Base-by-base conservation (phyloP, 2,113 vertebrate species). In the Chinchilla lanigera region DNA sequence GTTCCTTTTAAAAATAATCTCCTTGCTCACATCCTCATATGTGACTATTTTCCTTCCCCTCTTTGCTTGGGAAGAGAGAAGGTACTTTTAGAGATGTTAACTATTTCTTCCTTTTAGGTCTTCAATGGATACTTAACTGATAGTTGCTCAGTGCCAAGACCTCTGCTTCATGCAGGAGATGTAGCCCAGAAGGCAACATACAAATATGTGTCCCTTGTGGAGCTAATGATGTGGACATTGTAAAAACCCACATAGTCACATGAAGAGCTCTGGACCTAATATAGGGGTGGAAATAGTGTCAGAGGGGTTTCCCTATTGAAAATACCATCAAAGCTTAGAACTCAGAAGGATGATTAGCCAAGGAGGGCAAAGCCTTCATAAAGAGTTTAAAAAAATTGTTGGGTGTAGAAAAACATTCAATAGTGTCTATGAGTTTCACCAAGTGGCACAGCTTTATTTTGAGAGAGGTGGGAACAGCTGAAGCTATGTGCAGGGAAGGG, bases 381-480 rank as follows among this genome's bases (percentile, higher is more conserved):
- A 20, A 84, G 47, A 2, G 19, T 41, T 89, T 24, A 38, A 61
- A 41, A 82, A 52, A 65, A 41, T 3, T 4, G 1, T 24, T 61
- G 61, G 69, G 7, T 24, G 0, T 77, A 16, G 41, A 71, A 44
- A 86, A 58, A 85, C 19, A 61, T 26, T 52, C 1, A 0, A 3
- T 1, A 28, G 50, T 28, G 1, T 4, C 89, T 3, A 5, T 56
- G 73, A 35, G 60, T 52, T 92, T 88, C 38, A 8, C 5, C 28
- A n/a, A 16, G 35, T 10, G 67, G 73, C 11, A 5, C 19, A 3
- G n/a, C 86, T 63, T 81, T 69, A 19, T 52, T n/a, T 33, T 10
- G 5, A 22, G 0, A 47, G 47, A 9, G 24, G 26, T 3, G 16
- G 33, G 20, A 1, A 38, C 28, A 47, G 0, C 11, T 6, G 1